These are phyloP conservation scores for Baryphthengus martii DNA, from an alignment of 2,113 vertebrate genomes.

Conservation along the genomic window DNA sequence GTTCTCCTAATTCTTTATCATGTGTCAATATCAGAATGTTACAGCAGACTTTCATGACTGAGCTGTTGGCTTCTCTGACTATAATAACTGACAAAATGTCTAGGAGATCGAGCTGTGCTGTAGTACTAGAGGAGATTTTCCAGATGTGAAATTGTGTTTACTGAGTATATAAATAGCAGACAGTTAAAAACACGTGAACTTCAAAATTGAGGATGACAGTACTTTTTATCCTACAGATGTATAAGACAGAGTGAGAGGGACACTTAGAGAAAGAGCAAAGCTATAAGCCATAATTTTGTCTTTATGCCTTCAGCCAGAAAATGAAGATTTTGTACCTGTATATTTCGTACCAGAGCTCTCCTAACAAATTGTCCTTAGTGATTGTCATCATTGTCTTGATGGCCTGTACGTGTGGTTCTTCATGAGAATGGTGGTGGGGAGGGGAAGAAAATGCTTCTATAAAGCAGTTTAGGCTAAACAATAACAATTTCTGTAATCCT, in stretches of 20 bases:
- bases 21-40: neutral
- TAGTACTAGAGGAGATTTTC: neutral
- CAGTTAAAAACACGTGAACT: neutral
- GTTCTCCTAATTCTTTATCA: neutral
- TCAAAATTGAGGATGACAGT: neutral
- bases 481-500: neutral
- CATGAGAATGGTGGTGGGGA: neutral
- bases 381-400: neutral
- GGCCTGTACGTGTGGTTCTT: neutral
- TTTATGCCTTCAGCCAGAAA: neutral
- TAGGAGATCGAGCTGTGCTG: neutral
- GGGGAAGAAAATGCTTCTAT: neutral
- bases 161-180: neutral
- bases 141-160: neutral
- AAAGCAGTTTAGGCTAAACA: neutral
- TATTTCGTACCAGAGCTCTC: neutral
- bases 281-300: neutral
- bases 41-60: neutral
- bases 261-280: neutral
- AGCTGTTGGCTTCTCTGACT: neutral
- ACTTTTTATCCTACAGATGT: neutral
- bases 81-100: neutral
- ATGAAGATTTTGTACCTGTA: neutral
- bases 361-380: neutral
- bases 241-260: neutral